Base-by-base conservation (phyloP, 2,797 vertebrate species). In the Octomys mimax region DNA sequence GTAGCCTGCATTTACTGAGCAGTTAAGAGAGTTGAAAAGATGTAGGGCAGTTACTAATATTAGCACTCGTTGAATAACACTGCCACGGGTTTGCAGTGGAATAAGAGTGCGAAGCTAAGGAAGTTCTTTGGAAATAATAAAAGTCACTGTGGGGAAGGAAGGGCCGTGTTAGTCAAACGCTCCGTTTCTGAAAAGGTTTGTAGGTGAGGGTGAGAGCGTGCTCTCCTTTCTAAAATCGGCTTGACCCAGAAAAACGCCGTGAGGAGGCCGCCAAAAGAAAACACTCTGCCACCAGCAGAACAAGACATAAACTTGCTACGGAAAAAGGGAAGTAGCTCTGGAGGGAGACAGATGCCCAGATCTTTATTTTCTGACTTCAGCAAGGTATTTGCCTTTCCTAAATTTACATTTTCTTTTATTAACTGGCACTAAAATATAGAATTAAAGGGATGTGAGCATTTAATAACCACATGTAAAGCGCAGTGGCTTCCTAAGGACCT, bases 91-190 rank as follows among this genome's bases (percentile, higher is more conserved):
- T 75, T 87, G 87, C 19, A 52, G 54, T 14, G 21, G 33, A 82
- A 61, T 31, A 68, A 73, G 83, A 79, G 77, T 91, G 49, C 2
- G 49, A 2, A 1, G 80, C 46, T 52, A 82, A 94, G 83, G 75
- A 92, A 93, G 70, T 64, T 89, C 73, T 95, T 85, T 96, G 54
- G 92, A 93, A 96, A 92, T 75, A 95, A 89, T 86, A 95, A 96
- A 87, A 49, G 39, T 89, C 77, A 54, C 77, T 1, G 12, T 33
- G 26, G 95, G 95, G 54, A 16, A 5, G 54, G 24, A 5, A 46
- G 57, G 36, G 19, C 57, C 85, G 13, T 49, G 21, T 89, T 79
- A 94, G 77, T 54, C 71, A 64, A 79, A 82, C 22, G 73, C 52
- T 83, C 87, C 73, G 22, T 73, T 97, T 96, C 87, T 86, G 71